phyloP scores from a whole-genome alignment of 92 coral and sea anemone genomes.

The Phenganax marumi region DNA sequence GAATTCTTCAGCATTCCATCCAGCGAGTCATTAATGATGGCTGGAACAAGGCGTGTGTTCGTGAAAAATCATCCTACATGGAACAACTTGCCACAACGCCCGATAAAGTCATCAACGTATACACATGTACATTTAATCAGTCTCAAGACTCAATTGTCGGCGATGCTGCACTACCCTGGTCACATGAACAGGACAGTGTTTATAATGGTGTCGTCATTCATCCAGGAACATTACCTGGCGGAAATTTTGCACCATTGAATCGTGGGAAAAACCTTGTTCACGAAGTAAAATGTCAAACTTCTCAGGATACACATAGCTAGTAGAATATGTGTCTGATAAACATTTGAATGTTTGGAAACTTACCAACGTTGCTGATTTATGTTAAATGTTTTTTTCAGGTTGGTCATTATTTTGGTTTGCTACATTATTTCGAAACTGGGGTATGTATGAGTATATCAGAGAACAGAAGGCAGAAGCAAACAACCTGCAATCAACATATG shows the following conservation, averaged over 20 bases:
- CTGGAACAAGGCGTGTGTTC: constrained; percentile 61
- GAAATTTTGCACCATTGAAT: constrained; percentile 53
- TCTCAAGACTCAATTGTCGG: constrained; percentile 48
- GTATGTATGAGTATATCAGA: background rate
- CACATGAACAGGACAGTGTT: constrained; percentile 52
- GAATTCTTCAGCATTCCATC: constrained; percentile 60
- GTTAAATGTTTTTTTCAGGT: constrained; percentile 45
- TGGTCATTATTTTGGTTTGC: constrained; percentile 87
- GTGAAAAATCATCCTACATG: constrained; percentile 33
- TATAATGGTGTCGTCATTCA: constrained; percentile 71
- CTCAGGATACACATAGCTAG: background rate
- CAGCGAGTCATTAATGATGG: constrained; percentile 61
- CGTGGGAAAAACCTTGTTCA: constrained; percentile 78
- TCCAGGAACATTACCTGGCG: constrained; percentile 75
- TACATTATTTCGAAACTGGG: constrained; percentile 63
- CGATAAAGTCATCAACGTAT: constrained; percentile 64
- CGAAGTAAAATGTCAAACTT: constrained; percentile 55
- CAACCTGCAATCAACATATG: background rate
- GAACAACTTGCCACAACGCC: constrained; percentile 62
- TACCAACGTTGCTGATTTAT: background rate
- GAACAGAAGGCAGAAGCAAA: too few species aligned
- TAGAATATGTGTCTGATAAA: background rate
- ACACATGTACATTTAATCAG: constrained; percentile 60
- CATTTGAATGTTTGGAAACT: background rate
- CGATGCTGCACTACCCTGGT: constrained; percentile 72